Conservation (phyloP, 2,113 vertebrate genomes). For the Phrynocephalus versicolor region DNA sequence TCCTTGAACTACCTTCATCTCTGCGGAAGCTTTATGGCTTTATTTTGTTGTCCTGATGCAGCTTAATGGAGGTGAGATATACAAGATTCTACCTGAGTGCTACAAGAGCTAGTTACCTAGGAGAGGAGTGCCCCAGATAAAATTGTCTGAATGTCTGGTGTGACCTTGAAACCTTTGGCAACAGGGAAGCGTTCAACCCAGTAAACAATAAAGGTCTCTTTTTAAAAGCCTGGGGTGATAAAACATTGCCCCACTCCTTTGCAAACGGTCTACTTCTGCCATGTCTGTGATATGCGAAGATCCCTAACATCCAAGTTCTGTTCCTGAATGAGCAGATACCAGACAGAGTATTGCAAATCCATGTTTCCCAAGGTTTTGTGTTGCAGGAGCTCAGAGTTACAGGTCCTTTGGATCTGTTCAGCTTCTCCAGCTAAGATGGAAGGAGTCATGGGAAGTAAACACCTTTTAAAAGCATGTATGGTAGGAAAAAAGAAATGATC, state of each 20-base stretch:
- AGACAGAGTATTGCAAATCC: background rate
- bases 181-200: background rate
- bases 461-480: background rate
- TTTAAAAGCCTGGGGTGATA: background rate
- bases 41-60: background rate
- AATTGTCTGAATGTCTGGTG: accelerated
- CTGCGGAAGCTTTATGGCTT: background rate
- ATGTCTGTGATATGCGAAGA: background rate
- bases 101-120: background rate
- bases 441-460: background rate
- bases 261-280: background rate
- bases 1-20: background rate
- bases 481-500: background rate
- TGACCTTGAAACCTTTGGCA: background rate
- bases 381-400: background rate
- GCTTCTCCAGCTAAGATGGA: background rate
- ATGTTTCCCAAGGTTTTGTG: background rate
- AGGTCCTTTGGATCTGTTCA: background rate
- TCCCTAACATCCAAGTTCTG: background rate
- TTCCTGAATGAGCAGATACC: background rate
- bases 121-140: background rate
- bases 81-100: background rate
- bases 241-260: background rate
- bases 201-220: background rate
- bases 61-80: background rate